Evolutionary conservation across 2,888 invertebrate species (phyloP).

Genomic region (Eilema depressum): DNA sequence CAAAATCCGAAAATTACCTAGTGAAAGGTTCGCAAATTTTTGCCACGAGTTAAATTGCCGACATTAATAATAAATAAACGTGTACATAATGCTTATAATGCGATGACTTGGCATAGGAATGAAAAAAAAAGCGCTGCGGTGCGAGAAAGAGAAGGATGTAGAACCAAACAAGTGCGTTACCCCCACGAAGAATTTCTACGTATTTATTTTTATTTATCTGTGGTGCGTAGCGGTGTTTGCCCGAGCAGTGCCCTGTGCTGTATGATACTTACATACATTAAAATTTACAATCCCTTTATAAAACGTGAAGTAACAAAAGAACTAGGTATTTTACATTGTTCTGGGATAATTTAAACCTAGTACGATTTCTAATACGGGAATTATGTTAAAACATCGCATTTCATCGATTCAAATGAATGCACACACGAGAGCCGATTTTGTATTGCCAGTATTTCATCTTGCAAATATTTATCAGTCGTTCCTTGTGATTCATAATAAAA

Average conservation of each 20-base stretch:
- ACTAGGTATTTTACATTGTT: neutral
- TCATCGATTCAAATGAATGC: no score
- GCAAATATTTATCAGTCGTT: neutral
- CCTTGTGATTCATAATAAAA: neutral
- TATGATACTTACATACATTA: conserved; percentile 20
- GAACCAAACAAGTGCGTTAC: conserved; percentile 84
- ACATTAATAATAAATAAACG: conserved; percentile 76
- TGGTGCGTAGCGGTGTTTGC: conserved; percentile 55
- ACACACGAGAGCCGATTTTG: neutral
- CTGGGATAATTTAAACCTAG: neutral
- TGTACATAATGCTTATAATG: conserved; percentile 59
- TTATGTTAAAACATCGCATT: no score
- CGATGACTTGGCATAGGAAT: conserved; percentile 80
- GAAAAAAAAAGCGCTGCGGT: conserved; percentile 66
- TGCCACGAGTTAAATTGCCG: conserved; percentile 69
- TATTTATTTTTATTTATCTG: conserved; percentile 78
- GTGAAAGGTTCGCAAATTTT: conserved; percentile 75
- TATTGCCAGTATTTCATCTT: neutral
- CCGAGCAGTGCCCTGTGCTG: conserved; percentile 31
- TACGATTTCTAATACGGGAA: no score
- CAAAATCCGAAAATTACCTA: conserved; percentile 47
- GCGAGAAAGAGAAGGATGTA: conserved; percentile 71
- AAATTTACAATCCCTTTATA: neutral
- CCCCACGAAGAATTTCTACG: conserved; percentile 81
- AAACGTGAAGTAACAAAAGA: neutral